Conservation (phyloP, 2,797 vertebrate species). For the Acipenser transmontanus region DNA sequence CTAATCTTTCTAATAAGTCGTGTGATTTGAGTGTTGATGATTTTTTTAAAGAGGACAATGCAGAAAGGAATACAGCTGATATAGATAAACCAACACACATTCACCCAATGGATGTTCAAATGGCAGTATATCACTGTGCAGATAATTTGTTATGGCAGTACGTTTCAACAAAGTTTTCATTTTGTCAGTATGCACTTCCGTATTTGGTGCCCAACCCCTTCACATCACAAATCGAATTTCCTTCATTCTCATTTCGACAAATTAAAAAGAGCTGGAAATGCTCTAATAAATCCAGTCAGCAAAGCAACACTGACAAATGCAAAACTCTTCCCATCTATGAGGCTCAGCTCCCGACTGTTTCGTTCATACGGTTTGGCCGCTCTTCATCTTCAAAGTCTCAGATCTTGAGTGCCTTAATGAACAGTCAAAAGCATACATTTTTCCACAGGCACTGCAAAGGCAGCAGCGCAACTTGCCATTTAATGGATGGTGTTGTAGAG, state of each 20-base stretch:
- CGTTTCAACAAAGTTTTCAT: constrained; percentile 35
- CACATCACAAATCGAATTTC: constrained; percentile 31
- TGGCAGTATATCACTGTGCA: constrained; percentile 44
- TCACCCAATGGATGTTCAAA: constrained; percentile 47
- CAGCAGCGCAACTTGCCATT: constrained; percentile 27
- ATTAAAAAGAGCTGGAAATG: constrained; percentile 6
- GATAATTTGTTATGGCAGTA: constrained; percentile 42
- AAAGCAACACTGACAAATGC: background rate
- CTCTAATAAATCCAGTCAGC: constrained; percentile 2
- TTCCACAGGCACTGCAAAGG: constrained; percentile 36
- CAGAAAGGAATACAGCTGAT: background rate
- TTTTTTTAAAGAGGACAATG: too few relatives aligned
- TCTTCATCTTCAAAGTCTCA: constrained; percentile 35
- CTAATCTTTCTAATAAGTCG: too few relatives aligned
- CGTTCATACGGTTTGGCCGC: constrained; percentile 39
- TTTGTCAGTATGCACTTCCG: constrained; percentile 41
- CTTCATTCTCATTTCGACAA: constrained; percentile 24
- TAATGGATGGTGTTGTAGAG: constrained; percentile 38
- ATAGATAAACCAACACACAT: background rate
- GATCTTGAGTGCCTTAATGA: constrained; percentile 40
- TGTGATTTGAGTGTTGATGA: constrained; percentile 9
- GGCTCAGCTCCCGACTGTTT: constrained; percentile 26
- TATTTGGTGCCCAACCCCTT: constrained; percentile 38
- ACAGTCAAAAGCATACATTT: constrained; percentile 36
- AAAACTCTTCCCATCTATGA: constrained; percentile 14